Conservation (phyloP, 1,140 invertebrate genomes). For the Dendroctonus valens region DNA sequence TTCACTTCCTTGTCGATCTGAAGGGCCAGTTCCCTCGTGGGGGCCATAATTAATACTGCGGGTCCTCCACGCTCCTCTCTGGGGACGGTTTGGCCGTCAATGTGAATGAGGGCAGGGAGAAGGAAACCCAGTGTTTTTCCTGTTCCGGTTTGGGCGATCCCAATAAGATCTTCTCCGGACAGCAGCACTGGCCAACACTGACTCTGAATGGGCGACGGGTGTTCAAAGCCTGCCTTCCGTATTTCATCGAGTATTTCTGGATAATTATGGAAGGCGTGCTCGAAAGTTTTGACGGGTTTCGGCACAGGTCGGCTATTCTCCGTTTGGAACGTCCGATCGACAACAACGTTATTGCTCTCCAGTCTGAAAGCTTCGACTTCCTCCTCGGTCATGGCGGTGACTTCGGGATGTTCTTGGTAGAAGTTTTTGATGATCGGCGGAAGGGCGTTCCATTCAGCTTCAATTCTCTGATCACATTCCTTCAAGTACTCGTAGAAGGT, state of each 20-base stretch:
- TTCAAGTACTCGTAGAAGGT: constrained; percentile 9
- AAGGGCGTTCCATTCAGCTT: constrained; percentile 61
- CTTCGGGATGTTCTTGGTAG: constrained; percentile 74
- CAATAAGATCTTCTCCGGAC: constrained; percentile 84
- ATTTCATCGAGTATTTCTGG: constrained; percentile 84
- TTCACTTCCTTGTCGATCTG: constrained; percentile 88
- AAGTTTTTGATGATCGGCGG: constrained; percentile 77
- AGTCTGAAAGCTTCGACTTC: constrained; percentile 63
- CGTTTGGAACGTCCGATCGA: constrained; percentile 51
- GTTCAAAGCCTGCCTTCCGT: constrained; percentile 73
- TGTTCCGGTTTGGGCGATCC: constrained; percentile 91
- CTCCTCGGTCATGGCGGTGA: constrained; percentile 62
- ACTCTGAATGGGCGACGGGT: constrained; percentile 87
- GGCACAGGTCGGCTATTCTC: constrained; percentile 60
- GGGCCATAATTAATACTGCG: constrained; percentile 82
- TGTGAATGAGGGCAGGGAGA: constrained; percentile 71
- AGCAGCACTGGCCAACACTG: constrained; percentile 89
- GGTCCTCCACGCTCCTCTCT: constrained; percentile 71
- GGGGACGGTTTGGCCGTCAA: constrained; percentile 62
- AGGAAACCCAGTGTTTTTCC: constrained; percentile 90
- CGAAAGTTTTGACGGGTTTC: constrained; percentile 81
- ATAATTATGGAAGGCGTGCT: constrained; percentile 79
- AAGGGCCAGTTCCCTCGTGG: constrained; percentile 85
- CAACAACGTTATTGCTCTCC: constrained; percentile 68
- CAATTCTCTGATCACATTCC: constrained; percentile 51